phyloP scores from a whole-genome alignment of 1,140 invertebrate species.

The Portunus trituberculatus region DNA sequence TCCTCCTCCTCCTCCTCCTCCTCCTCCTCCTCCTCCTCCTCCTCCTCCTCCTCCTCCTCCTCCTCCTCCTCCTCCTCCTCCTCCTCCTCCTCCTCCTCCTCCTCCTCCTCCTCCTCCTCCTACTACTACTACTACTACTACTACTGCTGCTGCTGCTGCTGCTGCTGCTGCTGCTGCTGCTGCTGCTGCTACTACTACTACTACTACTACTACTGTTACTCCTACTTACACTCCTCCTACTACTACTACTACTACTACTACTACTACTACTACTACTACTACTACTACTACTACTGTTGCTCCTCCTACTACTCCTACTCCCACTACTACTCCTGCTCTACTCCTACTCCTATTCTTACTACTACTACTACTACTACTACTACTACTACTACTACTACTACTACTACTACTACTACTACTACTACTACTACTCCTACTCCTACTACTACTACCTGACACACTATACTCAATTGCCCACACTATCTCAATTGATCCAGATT shows the following conservation, averaged over 20 bases:
- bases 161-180: no score
- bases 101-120: not conserved
- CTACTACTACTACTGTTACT: not conserved
- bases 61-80: no score
- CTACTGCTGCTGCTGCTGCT: constrained; percentile 25
- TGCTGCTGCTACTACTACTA: no score
- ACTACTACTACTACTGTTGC: not conserved
- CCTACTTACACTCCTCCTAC: no score
- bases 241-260: constrained; percentile 17
- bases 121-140: constrained; percentile 18
- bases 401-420: not conserved
- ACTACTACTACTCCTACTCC: not conserved
- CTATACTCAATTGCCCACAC: no score
- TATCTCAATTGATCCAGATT: no score
- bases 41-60: no score
- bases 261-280: constrained; percentile 7
- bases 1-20: no score
- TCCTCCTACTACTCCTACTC: not conserved
- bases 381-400: not conserved
- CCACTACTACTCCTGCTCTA: not conserved
- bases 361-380: not conserved
- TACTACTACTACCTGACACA: not conserved
- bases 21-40: no score
- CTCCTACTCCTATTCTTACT: not conserved
- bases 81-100: not conserved